Evolutionary conservation across 37 sponge, comb jelly and placozoan species (phyloP).

Genomic region (Mnemiopsis leidyi): DNA sequence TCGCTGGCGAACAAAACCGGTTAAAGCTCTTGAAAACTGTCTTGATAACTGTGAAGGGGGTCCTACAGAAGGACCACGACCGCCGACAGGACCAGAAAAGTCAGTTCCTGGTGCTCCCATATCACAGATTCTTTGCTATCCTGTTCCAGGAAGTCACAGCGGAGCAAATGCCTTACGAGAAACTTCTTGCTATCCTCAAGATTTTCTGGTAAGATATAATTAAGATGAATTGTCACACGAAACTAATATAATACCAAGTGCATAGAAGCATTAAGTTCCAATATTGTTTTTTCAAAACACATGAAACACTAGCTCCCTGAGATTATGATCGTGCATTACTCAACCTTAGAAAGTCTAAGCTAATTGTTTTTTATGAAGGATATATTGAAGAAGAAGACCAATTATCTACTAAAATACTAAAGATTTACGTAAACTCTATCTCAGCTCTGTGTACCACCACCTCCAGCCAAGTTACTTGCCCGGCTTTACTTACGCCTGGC

Average conservation of each 20-base stretch:
- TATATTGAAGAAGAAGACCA: too few relatives aligned
- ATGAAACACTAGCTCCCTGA: too few relatives aligned
- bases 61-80: slow-evolving; percentile 96
- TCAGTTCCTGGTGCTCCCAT: slow-evolving; percentile 97
- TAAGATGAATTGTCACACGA: too few relatives aligned
- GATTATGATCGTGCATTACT: too few relatives aligned
- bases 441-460: slow-evolving; percentile 83
- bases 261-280: too few relatives aligned
- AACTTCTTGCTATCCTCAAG: slow-evolving; percentile 81
- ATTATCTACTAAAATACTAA: too few relatives aligned
- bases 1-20: slow-evolving; percentile 90
- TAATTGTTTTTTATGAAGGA: too few relatives aligned
- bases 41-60: slow-evolving; percentile 67
- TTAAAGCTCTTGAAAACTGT: slow-evolving; percentile 82
- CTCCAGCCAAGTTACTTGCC: slow-evolving; percentile 86
- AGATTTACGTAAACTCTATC: too few relatives aligned
- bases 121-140: slow-evolving; percentile 97
- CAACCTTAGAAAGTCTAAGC: too few relatives aligned
- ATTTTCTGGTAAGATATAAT: slow-evolving; percentile 86
- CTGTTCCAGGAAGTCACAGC: slow-evolving; percentile 88
- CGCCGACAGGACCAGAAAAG: slow-evolving; percentile 70
- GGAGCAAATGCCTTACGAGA: slow-evolving; percentile 90
- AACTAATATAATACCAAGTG: too few relatives aligned
- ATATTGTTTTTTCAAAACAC: too few relatives aligned
- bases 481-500: slow-evolving; percentile 97